Percentiles rank a stretch among this genome's conserved stretches.
These are phyloP conservation scores for Cyphomyrmex costatus DNA, from an alignment of 1,140 invertebrate genomes.

Conservation along the genomic window DNA sequence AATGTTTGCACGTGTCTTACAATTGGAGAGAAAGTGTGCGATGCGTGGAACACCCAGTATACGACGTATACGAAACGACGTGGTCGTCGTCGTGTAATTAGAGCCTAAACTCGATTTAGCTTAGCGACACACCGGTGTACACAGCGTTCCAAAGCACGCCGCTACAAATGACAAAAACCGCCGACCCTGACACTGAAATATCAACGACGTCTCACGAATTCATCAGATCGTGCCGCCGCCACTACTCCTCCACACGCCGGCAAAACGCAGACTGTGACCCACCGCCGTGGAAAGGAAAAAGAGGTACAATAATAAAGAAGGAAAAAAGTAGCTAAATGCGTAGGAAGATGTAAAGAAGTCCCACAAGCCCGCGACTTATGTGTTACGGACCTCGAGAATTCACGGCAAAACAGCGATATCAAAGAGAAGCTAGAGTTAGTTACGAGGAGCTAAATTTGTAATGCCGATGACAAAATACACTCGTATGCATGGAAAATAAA, in stretches of 20 bases:
- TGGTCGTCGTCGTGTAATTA: slow-evolving; percentile 77
- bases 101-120: slow-evolving; percentile 79
- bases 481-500: not conserved
- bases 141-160: slow-evolving; percentile 62
- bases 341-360: slow-evolving; percentile 28
- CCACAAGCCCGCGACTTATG: not conserved
- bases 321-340: slow-evolving; percentile 18
- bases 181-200: slow-evolving; percentile 81
- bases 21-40: not conserved
- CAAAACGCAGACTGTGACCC: slow-evolving; percentile 16
- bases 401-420: not conserved
- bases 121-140: slow-evolving; percentile 66
- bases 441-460: slow-evolving; percentile 27
- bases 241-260: slow-evolving; percentile 34
- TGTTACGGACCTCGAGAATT: not conserved
- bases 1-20: not conserved
- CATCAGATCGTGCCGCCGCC: slow-evolving; percentile 72
- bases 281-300: slow-evolving; percentile 23
- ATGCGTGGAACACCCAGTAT: slow-evolving; percentile 4
- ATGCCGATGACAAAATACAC: not conserved
- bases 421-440: not conserved
- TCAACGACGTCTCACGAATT: slow-evolving; percentile 82
- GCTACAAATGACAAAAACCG: slow-evolving; percentile 82
- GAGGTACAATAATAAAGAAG: slow-evolving; percentile 1
- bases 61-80: slow-evolving; percentile 45